Base-by-base conservation (phyloP, 2,113 vertebrate genomes). In the Megatriorchis doriae region DNA sequence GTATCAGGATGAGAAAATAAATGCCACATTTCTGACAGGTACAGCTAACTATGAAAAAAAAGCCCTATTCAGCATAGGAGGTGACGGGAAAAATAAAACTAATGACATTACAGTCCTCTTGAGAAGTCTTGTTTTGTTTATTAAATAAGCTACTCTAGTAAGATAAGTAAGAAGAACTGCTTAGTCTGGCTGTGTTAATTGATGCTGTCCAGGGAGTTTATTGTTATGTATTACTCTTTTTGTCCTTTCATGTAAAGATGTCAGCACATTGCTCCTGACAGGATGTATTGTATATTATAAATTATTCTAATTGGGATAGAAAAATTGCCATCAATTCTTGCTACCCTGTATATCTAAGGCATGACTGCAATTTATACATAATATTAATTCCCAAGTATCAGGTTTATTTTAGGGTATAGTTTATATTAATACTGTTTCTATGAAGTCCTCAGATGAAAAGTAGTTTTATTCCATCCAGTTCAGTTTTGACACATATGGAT, bases 131-230 rank as follows among this genome's bases (percentile, higher is more conserved):
- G 75, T 92, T 96, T 89, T 96, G 73, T 95, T 93, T 87, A 81
- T 91, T 95, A 96, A 97, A 95, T 93, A 94, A 91, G 78, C 52
- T 43, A 65, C 34, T 59, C 47, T 27, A 67, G 71, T 53, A 88
- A 92, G 72, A 77, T 95, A 94, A 94, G 83, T 96, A 95, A 84
- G 81, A 89, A 93, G 89, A 94, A 96, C 63, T 84, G 93, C 90
- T 73, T 97, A 58, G 59, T 92, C 77, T 96, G 83, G 50, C 48
- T 78, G 74, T 97, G 48, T 75, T 96, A 95, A 95, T 82, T 97
- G 58, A 95, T 95, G 79, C 94, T 96, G 77, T 83, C 83, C 86
- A 75, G 90, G 86, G 72, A 91, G 34, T 72, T 94, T 92, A 89
- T 94, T 91, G 75, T 90, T 91, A 65, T 56, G n/a, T 88, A 89